Evolutionary conservation across 2,888 invertebrate genomes (phyloP), one percentile per base, ranked within the genome.

Genomic region (Beris chalybata): DNA sequence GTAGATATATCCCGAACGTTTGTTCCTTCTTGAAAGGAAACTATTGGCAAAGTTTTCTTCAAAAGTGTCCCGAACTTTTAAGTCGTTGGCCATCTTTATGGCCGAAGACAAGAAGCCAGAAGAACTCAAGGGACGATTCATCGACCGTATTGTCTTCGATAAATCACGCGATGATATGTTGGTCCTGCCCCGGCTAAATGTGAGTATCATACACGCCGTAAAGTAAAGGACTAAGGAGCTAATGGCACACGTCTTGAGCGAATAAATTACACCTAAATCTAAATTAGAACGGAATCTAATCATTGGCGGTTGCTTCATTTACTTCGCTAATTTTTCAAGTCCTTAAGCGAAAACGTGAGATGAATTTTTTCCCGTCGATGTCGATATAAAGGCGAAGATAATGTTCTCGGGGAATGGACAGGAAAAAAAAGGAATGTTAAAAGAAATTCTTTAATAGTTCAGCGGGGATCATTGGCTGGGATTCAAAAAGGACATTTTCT

Each of bases 291-390:
- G 64, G 67, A 67, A 69, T 69, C 67, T 69, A 68, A 69, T 71
- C 70, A 70, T 67, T 67, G 70, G 48, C 65, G 68, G 67, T 48
- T 13, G 69, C 71, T 70, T 67, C 69, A 70, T 69, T 69, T 76
- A 75, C 74, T 74, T 73, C 71, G 73, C 74, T 76, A 78, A 78
- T 77, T 77, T 77, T 78, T 77, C 74, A 78, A 74, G 75, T 76
- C 74, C 71, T 72, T 78, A 76, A 77, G 77, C 75, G 74, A 72
- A 73, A 75, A 77, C 77, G 77, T 77, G 77, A 77, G 76, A 66
- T 69, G 78, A 76, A 78, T 77, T 70, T 47, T 54, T 72, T 70
- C 31, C 30, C 4, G 29, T 7, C 11, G 9, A 4, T n/a, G 15
- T 13, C 15, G 38, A 38, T 38, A 38, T 32, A 30, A 30, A 22